Conservation (phyloP, 2,113 vertebrate species). For the Furnarius figulus region DNA sequence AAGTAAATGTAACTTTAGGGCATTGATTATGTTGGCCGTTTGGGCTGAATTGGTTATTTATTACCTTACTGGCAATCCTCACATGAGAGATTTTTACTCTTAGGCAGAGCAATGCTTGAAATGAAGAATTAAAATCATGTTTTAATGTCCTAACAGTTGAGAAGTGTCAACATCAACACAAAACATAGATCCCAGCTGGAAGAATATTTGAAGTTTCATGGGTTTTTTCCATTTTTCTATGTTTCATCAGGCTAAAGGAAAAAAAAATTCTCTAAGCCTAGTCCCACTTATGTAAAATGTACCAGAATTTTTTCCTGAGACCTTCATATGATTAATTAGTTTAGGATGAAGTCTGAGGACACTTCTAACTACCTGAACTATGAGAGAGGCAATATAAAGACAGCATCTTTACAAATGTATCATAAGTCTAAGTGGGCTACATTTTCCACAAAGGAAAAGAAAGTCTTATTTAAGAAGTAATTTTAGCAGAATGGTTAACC, state of each 20-base stretch:
- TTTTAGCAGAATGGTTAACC: not conserved
- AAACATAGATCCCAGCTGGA: too few species aligned
- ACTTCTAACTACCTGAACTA: not conserved
- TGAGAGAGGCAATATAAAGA: not conserved
- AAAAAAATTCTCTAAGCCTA: not conserved
- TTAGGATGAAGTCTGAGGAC: not conserved
- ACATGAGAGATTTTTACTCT: too few species aligned
- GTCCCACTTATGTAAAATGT: not conserved
- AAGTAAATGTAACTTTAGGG: too few species aligned
- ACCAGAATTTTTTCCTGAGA: not conserved
- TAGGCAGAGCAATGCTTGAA: too few species aligned
- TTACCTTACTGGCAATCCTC: too few species aligned
- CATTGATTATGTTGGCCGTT: too few species aligned
- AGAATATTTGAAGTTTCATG: not conserved
- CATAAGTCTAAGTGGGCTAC: not conserved
- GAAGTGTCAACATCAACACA: too few species aligned
- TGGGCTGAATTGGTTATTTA: too few species aligned
- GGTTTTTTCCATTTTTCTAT: not conserved
- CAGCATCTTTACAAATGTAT: not conserved
- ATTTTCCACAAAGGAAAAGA: not conserved
- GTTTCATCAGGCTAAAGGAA: not conserved
- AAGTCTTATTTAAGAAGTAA: not conserved
- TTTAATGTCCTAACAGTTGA: too few species aligned
- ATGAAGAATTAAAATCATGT: too few species aligned
- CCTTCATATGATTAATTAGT: not conserved